Evolutionary conservation across 2,113 vertebrate species (phyloP), one percentile per base, ranked within the genome.

Genomic region (Labrus mixtus): DNA sequence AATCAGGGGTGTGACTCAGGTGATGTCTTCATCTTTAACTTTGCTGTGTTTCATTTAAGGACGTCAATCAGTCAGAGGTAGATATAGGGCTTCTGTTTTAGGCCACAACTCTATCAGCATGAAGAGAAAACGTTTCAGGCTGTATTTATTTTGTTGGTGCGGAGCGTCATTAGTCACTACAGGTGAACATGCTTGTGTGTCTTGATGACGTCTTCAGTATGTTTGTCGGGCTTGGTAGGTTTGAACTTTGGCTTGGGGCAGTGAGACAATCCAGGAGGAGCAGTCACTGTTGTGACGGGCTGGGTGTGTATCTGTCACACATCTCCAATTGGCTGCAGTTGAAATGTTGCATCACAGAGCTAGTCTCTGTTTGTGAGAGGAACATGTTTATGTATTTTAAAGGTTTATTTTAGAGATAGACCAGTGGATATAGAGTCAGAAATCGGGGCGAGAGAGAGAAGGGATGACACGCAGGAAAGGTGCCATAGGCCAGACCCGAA

Each of bases 281-380:
- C 55, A 20, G 25, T 37, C 58, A 36, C 13, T 23, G 33, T 8
- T 45, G 39, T 37, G 41, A 19, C 17, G 50, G 19, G 48, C 12
- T 29, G 22, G 9, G 36, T 54, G 59, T n/a, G 10, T 22, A 9
- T 8, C 46, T 29, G 22, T 36, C n/a, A 46, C 48, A 25, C 46
- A 74, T 16, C 50, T 64, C 11, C 22, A 71, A 63, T 57, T 25
- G 20, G 60, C 76, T 22, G 20, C 55, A 45, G 56, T 13, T 61
- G 55, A 76, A 73, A 45, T 6, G 10, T 10, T 33, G 10, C 5
- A 19, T 43, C 46, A 10, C 6, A 2, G 16, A 20, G 66, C 22
- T 25, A 12, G 7, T 33, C 25, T 36, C 9, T 58, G 29, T 33
- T 33, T 33, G 29, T 33, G 29, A 33, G 29, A 33, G n/a, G n/a